Evolutionary conservation across 2,113 vertebrate species (phyloP).

Genomic region (Ammodytes marinus): DNA sequence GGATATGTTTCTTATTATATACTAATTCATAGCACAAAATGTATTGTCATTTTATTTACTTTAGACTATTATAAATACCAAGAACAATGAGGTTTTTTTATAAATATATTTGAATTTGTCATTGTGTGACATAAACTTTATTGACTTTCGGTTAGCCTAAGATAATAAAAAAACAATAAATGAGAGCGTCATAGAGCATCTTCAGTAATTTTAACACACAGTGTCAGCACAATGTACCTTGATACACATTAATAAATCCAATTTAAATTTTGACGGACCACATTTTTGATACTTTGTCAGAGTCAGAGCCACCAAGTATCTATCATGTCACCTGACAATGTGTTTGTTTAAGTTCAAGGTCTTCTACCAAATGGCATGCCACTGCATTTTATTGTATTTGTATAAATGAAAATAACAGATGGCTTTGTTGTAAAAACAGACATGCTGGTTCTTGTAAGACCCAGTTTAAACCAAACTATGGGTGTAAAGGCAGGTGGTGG

Average conservation of each 20-base stretch:
- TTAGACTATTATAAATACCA: neutral
- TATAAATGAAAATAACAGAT: constrained; percentile 1
- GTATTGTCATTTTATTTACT: neutral
- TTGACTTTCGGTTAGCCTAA: too few species aligned
- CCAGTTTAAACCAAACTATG: neutral
- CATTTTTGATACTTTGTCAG: neutral
- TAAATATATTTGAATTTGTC: neutral
- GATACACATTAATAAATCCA: neutral
- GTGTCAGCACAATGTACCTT: neutral
- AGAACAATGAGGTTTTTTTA: too few species aligned
- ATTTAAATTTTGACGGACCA: neutral
- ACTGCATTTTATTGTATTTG: neutral
- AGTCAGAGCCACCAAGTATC: too few species aligned
- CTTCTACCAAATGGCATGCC: neutral
- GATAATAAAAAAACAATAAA: neutral
- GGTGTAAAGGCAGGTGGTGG: neutral
- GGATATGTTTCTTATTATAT: neutral
- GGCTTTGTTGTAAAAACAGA: constrained; percentile 10
- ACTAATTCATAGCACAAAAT: neutral
- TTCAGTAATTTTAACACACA: neutral
- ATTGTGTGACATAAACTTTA: neutral
- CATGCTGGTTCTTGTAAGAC: constrained; percentile 24
- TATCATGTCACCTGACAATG: neutral
- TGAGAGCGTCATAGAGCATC: too few species aligned
- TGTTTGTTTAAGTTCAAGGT: neutral